Percentiles rank a stretch among this genome's conserved stretches.
Evolutionary conservation across 2,113 vertebrate genomes (phyloP).

Genomic region (Melanostigma gelatinosum): DNA sequence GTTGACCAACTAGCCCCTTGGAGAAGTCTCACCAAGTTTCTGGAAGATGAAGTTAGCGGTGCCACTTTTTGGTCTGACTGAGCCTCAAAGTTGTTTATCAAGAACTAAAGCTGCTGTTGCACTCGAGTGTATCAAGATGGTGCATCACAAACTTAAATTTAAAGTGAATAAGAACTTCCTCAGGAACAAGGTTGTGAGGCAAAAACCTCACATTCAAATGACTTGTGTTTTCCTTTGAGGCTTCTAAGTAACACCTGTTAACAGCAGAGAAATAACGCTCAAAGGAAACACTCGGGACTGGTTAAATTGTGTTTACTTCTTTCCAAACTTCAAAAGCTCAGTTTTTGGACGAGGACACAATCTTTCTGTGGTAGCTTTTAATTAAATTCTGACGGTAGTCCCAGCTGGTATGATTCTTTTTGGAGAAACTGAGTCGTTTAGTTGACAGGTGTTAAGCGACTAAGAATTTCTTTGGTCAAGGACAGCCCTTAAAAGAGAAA

Average conservation of each 20-base stretch:
- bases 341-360: constrained; percentile 43
- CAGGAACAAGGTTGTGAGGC: no score
- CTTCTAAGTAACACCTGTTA: constrained; percentile 21
- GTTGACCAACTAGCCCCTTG: not conserved
- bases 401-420: constrained; percentile 42
- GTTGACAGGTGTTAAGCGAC: not conserved
- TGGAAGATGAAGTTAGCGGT: no score
- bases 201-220: not conserved
- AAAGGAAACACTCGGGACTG: constrained; percentile 17
- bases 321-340: constrained; percentile 56
- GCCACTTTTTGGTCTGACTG: no score
- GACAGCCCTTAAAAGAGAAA: not conserved
- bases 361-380: constrained; percentile 63
- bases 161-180: no score
- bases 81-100: no score
- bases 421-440: not conserved
- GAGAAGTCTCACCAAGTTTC: not conserved
- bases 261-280: constrained; percentile 15
- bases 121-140: not conserved
- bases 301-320: not conserved
- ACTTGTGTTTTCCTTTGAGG: not conserved
- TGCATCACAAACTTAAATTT: not conserved
- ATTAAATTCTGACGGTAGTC: constrained; percentile 68
- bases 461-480: not conserved
- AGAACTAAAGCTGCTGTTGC: not conserved